Conservation (phyloP, 37 sponge, comb jelly and placozoan genomes). For the Beroe forskalii region DNA sequence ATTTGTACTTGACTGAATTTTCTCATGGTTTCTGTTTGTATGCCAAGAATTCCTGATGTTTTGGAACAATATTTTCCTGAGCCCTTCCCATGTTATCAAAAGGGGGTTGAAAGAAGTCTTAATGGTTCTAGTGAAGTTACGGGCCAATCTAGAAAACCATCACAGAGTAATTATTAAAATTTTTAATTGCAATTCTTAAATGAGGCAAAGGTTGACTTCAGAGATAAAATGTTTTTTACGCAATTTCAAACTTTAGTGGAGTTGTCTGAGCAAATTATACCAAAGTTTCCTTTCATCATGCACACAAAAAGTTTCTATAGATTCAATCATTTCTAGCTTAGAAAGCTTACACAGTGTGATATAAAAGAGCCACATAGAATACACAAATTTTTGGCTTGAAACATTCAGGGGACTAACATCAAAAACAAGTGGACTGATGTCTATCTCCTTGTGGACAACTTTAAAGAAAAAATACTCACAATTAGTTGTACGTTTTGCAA, state of each 20-base stretch:
- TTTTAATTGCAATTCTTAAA: neutral
- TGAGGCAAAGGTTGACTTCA: neutral
- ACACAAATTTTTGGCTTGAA: slow-evolving; percentile 13
- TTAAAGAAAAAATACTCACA: slow-evolving; percentile 22
- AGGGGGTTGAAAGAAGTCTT: slow-evolving; percentile 32
- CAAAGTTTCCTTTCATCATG: neutral
- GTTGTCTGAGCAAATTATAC: slow-evolving; percentile 4
- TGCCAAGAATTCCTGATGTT: neutral
- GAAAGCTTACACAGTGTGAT: neutral
- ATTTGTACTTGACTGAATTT: slow-evolving; percentile 9
- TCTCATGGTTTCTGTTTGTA: neutral
- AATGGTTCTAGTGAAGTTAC: slow-evolving; percentile 9
- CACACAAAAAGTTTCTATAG: neutral
- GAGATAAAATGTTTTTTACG: neutral
- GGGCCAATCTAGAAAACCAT: neutral
- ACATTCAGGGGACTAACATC: slow-evolving; percentile 34
- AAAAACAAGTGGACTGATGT: slow-evolving; percentile 63
- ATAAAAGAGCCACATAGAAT: neutral
- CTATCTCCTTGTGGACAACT: slow-evolving; percentile 31
- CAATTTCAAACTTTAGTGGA: neutral
- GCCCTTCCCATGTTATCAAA: neutral
- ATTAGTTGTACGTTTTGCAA: neutral
- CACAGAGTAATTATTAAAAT: neutral
- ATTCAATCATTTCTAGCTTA: neutral
- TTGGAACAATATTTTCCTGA: slow-evolving; percentile 35